Percentiles rank a stretch among this genome's conserved stretches.
Conservation (phyloP, 2,888 invertebrate species). For the Amphipyra berbera region DNA sequence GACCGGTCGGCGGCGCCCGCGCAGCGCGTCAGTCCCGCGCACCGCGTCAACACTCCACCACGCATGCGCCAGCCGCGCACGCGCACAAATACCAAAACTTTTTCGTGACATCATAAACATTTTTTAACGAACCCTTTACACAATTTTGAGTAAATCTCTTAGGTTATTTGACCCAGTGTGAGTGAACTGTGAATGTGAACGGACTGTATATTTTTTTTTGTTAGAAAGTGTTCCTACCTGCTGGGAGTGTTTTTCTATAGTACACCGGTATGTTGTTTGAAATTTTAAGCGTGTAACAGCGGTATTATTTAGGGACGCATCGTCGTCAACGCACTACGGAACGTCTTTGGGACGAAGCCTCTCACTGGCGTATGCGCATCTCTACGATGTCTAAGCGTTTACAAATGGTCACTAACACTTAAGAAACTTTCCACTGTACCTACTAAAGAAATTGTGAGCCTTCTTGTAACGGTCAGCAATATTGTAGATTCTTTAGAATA, state of each 20-base stretch:
- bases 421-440: slow-evolving; percentile 58
- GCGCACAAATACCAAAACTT: slow-evolving; percentile 47
- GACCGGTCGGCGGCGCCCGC: slow-evolving; percentile 76
- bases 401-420: slow-evolving; percentile 38
- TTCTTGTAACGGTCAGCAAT: slow-evolving; percentile 22
- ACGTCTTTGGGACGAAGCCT: slow-evolving; percentile 39
- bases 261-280: slow-evolving; percentile 78
- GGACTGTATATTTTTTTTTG: slow-evolving; percentile 60
- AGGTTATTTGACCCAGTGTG: slow-evolving; percentile 48
- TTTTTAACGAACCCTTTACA: slow-evolving; percentile 14
- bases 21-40: slow-evolving; percentile 71
- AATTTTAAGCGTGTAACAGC: slow-evolving; percentile 69
- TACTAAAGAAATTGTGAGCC: slow-evolving; percentile 28
- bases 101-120: slow-evolving; percentile 54
- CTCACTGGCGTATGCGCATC: slow-evolving; percentile 45
- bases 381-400: slow-evolving; percentile 34
- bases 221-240: slow-evolving; percentile 77
- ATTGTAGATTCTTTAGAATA: slow-evolving; percentile 30
- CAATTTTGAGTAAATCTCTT: slow-evolving; percentile 16
- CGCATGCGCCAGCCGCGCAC: slow-evolving; percentile 53
- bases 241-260: slow-evolving; percentile 74
- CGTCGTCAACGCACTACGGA: slow-evolving; percentile 43
- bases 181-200: slow-evolving; percentile 60
- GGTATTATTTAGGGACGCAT: slow-evolving; percentile 75
- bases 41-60: slow-evolving; percentile 66